Base-by-base conservation (phyloP, 2,888 invertebrate genomes). In the Macrostomum cliftonense region DNA sequence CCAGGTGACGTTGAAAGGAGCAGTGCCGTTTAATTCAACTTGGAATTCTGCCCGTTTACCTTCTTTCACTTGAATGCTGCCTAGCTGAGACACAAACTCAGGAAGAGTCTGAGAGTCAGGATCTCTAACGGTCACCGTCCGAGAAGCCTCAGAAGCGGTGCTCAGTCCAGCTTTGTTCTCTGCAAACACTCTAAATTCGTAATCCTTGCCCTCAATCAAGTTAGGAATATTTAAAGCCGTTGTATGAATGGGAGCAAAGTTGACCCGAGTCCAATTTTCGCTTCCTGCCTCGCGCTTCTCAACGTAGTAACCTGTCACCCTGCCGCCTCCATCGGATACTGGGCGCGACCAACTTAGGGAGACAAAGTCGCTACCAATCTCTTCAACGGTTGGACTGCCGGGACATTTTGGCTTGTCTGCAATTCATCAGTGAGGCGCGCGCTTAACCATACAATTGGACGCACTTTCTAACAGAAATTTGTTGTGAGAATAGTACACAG, bases 231-330 rank as follows among this genome's bases (percentile, higher is more conserved):
- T 95, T 61, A 88, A 81, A 73, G 87, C 87, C 57, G 81, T 85
- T 1, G 89, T 77, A 28, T 62, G 59, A 48, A 59, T 59, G 0
- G 79, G 77, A 69, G 85, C 86, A 20, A 54, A 53, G 58, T 73
- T 74, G 42, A 88, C 84, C 42, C 89, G 79, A 64, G 83, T 85
- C 95, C 93, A 95, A 52, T 83, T 80, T 39, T 78, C 76, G 48
- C 81, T 78, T 36, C 85, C 87, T 20, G 63, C 59, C 43, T 97
- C 95, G 55, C 87, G 82, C 68, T 95, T 95, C 70, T 99, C 97
- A 50, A 99, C 79, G 84, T 88, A 89, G 75, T 97, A 99, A n/a
- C 97, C 95, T 71, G 86, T 84, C 58, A 99, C 80, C 61, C 87
- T 80, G 20, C 93, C 78, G 39, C 97, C 97, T 48, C 97, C 97